These are phyloP conservation scores for Caenorhabditis tropicalis DNA, from an alignment of 1,140 invertebrate species.

Conservation along the genomic window DNA sequence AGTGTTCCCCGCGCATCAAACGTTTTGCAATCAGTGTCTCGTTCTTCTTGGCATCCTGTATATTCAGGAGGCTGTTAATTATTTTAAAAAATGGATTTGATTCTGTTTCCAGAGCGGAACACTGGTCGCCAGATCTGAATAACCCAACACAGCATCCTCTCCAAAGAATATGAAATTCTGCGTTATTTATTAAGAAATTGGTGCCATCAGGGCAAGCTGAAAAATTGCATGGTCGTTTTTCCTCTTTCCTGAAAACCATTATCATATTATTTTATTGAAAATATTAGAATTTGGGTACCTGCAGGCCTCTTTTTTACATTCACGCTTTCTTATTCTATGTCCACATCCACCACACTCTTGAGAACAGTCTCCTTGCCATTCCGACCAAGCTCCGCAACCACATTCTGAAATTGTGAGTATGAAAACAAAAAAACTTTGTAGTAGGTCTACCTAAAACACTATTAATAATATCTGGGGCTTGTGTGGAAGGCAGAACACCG, in stretches of 20 bases:
- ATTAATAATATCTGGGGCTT: conserved; percentile 43
- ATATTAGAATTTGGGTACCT: background rate
- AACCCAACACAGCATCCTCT: conserved; percentile 71
- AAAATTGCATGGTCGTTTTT: conserved; percentile 70
- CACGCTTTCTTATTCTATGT: conserved; percentile 57
- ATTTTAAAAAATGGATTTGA: conserved; percentile 61
- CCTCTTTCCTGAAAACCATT: conserved; percentile 50
- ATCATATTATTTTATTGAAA: background rate
- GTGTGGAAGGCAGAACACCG: conserved; percentile 18
- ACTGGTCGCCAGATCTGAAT: conserved; percentile 58
- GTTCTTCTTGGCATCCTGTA: conserved; percentile 53
- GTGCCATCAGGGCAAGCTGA: conserved; percentile 65
- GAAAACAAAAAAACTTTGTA: no score
- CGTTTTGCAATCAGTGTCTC: conserved; percentile 33
- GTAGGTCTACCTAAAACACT: conserved; percentile 38
- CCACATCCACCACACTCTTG: conserved; percentile 71
- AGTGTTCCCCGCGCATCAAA: conserved; percentile 38
- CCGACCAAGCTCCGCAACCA: conserved; percentile 62
- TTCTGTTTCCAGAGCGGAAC: conserved; percentile 60
- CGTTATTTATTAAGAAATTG: conserved; percentile 70
- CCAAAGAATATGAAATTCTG: conserved; percentile 70
- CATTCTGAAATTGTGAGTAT: conserved; percentile 63
- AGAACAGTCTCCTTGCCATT: conserved; percentile 63
- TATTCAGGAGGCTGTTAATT: conserved; percentile 51
- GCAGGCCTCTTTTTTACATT: conserved; percentile 56